Evolutionary conservation across 2,797 vertebrate genomes (phyloP).

Genomic region (Petrocephalus sullivani): DNA sequence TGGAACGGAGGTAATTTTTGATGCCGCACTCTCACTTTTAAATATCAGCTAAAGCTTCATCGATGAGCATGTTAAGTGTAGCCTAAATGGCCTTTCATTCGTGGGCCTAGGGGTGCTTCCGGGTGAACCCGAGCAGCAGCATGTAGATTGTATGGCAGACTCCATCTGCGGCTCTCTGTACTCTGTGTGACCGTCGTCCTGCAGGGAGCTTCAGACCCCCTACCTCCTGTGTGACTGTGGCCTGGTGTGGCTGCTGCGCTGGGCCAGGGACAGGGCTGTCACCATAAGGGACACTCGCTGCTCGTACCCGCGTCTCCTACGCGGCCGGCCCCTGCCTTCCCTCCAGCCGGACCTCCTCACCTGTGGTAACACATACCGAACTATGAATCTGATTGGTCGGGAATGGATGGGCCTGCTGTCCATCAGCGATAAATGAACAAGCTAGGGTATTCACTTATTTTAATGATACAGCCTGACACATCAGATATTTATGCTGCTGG

Average conservation of each 20-base stretch:
- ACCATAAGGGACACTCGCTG: slow-evolving; percentile 85
- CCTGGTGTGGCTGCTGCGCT: slow-evolving; percentile 83
- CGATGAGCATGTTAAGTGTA: neutral
- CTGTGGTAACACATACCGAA: slow-evolving; percentile 69
- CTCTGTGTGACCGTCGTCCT: neutral
- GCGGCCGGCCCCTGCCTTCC: slow-evolving; percentile 73
- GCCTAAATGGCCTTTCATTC: neutral
- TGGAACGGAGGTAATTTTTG: neutral
- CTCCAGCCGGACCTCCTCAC: slow-evolving; percentile 78
- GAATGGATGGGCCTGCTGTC: neutral
- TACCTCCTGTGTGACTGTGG: slow-evolving; percentile 93
- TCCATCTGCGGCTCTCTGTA: neutral
- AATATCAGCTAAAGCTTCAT: neutral
- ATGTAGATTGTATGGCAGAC: neutral
- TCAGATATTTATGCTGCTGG: neutral
- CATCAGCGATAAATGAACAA: neutral
- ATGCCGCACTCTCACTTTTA: too few relatives aligned
- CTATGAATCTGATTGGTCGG: neutral
- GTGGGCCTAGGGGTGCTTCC: neutral
- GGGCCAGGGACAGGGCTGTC: slow-evolving; percentile 81
- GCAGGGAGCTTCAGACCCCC: slow-evolving; percentile 90
- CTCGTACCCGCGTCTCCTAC: slow-evolving; percentile 82
- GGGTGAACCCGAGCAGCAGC: neutral
- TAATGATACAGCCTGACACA: neutral
- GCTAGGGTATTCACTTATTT: neutral